Evolutionary conservation across 2,888 invertebrate species (phyloP).

Genomic region (Branchipolynoe longqiensis): DNA sequence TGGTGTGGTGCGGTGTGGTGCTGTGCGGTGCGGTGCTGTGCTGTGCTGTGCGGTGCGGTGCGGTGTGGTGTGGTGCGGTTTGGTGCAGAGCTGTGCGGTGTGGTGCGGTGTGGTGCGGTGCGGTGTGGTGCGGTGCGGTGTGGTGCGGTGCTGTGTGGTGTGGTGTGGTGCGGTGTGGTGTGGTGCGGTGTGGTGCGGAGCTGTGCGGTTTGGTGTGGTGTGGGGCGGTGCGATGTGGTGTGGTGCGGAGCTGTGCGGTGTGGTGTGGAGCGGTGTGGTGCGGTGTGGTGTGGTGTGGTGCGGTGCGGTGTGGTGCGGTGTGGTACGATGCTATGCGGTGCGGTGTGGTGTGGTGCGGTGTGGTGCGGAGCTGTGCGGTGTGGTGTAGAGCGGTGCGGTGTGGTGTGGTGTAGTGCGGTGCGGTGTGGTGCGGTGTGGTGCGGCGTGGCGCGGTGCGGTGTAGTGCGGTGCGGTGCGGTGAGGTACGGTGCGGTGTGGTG

Average conservation of each 20-base stretch:
- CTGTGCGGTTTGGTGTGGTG: not conserved
- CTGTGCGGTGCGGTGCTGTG: too few species aligned
- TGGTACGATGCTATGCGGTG: not conserved
- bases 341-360: too few species aligned
- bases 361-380: too few species aligned
- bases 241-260: not conserved
- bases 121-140: not conserved
- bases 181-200: conserved; percentile 3
- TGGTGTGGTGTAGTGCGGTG: too few species aligned
- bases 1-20: too few species aligned
- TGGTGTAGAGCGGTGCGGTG: too few species aligned
- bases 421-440: too few species aligned
- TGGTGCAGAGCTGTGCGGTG: not conserved
- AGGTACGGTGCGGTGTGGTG: too few species aligned
- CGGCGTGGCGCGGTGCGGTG: too few species aligned
- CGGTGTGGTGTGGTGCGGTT: not conserved
- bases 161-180: conserved; percentile 2
- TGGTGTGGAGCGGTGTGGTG: not conserved
- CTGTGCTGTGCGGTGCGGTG: not conserved
- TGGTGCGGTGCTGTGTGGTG: not conserved
- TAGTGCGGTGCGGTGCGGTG: too few species aligned
- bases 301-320: too few species aligned
- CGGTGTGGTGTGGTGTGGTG: not conserved
- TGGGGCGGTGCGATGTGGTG: not conserved
- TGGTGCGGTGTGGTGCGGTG: not conserved